Evolutionary conservation across 1,140 invertebrate species (phyloP).

Genomic region (Leptinotarsa lineolata): DNA sequence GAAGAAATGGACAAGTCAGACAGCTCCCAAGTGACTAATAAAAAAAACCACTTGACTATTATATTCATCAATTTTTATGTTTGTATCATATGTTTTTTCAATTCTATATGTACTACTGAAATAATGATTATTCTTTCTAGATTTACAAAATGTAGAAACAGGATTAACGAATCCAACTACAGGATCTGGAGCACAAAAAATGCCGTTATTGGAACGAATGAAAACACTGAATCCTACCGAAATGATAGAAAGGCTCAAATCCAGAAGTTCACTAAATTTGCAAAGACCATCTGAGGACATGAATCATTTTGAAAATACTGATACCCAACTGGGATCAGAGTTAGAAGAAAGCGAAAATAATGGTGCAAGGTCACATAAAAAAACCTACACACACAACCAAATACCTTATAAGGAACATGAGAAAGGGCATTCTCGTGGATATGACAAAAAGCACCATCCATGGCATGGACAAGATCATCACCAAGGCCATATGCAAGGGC

Average conservation of each 20-base stretch:
- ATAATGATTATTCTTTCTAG: not conserved
- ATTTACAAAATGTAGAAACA: not conserved
- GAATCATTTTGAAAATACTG: not conserved
- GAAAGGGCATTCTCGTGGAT: not conserved
- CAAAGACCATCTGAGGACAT: not conserved
- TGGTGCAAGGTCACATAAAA: not conserved
- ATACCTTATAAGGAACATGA: not conserved
- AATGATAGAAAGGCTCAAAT: constrained; percentile 4
- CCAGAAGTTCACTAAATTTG: not conserved
- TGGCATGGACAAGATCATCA: not conserved
- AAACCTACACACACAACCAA: not conserved
- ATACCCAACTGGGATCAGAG: not conserved
- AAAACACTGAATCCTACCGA: not conserved
- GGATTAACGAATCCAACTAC: not conserved
- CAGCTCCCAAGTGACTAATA: too few species aligned
- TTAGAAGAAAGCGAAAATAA: not conserved
- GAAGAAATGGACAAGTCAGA: too few species aligned
- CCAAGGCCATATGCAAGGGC: not conserved
- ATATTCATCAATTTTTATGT: too few species aligned
- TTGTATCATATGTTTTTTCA: too few species aligned
- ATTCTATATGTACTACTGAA: too few species aligned
- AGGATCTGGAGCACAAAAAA: not conserved
- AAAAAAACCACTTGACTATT: too few species aligned
- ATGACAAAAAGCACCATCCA: not conserved
- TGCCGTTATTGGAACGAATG: not conserved